Conservation (phyloP, 2,797 vertebrate genomes). For the Pipistrellus pipistrellus region DNA sequence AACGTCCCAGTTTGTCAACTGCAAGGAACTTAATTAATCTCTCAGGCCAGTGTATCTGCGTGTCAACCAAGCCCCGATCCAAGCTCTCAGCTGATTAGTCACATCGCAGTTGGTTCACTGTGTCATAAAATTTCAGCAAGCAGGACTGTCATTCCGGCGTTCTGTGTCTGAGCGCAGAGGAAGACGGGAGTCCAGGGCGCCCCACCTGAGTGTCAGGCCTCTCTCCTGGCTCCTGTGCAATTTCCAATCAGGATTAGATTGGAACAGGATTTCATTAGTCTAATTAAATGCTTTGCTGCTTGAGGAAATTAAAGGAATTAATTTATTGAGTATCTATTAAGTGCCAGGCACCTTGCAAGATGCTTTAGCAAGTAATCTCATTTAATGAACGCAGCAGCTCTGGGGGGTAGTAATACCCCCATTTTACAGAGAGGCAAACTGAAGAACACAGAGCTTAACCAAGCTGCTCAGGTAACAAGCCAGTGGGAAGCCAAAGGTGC, state of each 20-base stretch:
- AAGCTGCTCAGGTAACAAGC: neutral
- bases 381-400: neutral
- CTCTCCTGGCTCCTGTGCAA: neutral
- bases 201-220: neutral
- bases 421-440: neutral
- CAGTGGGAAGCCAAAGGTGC: neutral
- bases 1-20: neutral
- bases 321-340: neutral
- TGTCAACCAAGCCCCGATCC: neutral
- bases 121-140: neutral
- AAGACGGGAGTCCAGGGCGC: neutral
- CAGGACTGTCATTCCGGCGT: neutral
- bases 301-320: neutral
- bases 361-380: neutral
- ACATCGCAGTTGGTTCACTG: neutral
- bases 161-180: neutral
- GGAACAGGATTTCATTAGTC: neutral
- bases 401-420: neutral
- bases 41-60: neutral
- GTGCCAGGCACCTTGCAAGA: neutral
- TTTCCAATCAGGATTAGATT: neutral
- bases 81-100: neutral
- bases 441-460: neutral
- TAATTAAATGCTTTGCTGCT: neutral
- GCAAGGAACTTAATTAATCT: neutral